These are phyloP conservation scores for Prietella phreatophila DNA, from an alignment of 2,113 vertebrate genomes.

Conservation along the genomic window DNA sequence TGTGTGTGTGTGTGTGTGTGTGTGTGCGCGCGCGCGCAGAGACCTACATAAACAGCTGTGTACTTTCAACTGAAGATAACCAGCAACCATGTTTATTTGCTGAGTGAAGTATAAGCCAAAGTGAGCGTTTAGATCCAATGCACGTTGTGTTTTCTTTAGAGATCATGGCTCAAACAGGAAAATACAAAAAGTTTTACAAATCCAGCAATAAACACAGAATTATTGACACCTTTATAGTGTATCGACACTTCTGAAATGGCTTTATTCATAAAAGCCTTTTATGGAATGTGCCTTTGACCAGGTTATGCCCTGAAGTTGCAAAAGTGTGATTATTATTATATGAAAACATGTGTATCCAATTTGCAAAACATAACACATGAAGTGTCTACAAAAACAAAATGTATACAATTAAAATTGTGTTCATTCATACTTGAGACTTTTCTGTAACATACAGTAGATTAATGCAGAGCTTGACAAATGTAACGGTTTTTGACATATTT, in stretches of 20 bases:
- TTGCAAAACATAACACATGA: no score
- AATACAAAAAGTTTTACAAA: neutral
- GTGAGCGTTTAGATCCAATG: neutral
- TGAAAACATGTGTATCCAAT: neutral
- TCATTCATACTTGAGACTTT: no score
- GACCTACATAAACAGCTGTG: conserved; percentile 10
- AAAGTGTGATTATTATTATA: neutral
- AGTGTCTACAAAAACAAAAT: no score
- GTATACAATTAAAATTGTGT: no score
- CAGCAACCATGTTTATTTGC: conserved; percentile 5
- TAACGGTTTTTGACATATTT: no score
- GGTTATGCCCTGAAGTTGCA: neutral
- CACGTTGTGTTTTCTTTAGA: neutral
- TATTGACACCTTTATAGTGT: neutral
- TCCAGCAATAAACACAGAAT: neutral
- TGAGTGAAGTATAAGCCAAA: neutral
- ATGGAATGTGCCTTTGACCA: neutral
- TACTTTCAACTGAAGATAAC: conserved; percentile 5
- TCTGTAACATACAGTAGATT: no score
- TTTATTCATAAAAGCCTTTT: neutral
- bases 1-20: conserved; percentile 22
- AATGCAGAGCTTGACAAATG: no score
- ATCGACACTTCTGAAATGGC: neutral
- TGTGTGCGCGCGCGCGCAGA: conserved; percentile 6
- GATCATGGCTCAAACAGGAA: neutral